Evolutionary conservation across 2,888 invertebrate genomes (phyloP).

Genomic region (Octodonta nipae): DNA sequence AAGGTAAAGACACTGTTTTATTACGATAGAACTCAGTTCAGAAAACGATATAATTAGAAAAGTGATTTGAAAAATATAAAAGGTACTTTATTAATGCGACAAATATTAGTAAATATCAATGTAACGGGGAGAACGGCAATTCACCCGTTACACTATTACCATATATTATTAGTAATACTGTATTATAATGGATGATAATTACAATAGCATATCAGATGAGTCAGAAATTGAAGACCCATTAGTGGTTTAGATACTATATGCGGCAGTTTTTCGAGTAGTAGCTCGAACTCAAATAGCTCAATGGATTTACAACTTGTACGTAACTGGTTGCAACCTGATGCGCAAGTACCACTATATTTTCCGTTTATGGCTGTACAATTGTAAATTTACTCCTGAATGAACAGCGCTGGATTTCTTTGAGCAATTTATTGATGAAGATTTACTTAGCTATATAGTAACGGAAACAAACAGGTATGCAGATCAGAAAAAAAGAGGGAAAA

Average conservation of each 20-base stretch:
- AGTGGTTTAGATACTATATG: neutral
- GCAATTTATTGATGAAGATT: conserved; percentile 4
- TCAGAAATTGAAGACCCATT: too few species aligned
- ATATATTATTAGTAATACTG: too few species aligned
- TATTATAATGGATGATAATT: neutral
- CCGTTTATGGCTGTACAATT: neutral
- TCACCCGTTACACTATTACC: too few species aligned
- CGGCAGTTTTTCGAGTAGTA: conserved; percentile 3
- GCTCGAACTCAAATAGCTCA: conserved; percentile 4
- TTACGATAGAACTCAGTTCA: too few species aligned
- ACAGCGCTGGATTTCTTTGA: conserved; percentile 1
- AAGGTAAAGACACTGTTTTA: too few species aligned
- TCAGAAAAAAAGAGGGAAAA: conserved; percentile 3
- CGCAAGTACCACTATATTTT: neutral
- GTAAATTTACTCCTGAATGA: neutral
- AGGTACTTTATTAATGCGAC: too few species aligned
- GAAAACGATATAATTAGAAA: too few species aligned
- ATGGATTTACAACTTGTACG: neutral
- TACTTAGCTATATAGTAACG: conserved; percentile 2
- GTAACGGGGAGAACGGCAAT: too few species aligned
- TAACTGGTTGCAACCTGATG: neutral
- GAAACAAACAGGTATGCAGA: conserved; percentile 5
- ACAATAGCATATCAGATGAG: neutral
- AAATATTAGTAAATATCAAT: too few species aligned
- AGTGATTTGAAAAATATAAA: too few species aligned